phyloP scores from a whole-genome alignment of 2,888 invertebrate species.

The Cremastinae sp. region DNA sequence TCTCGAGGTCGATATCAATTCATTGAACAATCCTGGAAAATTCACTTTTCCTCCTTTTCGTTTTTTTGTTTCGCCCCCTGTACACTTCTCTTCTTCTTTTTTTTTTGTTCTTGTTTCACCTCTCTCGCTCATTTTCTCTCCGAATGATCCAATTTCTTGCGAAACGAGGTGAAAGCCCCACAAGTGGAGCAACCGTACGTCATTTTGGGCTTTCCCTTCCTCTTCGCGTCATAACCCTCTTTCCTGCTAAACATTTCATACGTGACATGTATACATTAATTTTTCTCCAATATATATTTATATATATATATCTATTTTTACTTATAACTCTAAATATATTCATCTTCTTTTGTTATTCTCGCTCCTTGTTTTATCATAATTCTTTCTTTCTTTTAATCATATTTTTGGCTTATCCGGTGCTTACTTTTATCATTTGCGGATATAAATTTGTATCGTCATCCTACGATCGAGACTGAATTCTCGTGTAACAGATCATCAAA shows the following conservation, averaged over 20 bases:
- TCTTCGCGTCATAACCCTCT: conserved; percentile 39
- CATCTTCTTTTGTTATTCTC: conserved; percentile 5
- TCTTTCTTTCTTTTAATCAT: not conserved
- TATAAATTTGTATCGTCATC: conserved; percentile 18
- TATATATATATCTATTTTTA: conserved; percentile 8
- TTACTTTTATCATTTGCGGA: not conserved
- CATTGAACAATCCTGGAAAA: conserved; percentile 23
- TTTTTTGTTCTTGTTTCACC: conserved; percentile 9
- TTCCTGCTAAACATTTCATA: conserved; percentile 61
- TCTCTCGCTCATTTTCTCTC: not conserved
- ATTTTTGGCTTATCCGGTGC: not conserved
- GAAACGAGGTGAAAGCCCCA: conserved; percentile 50
- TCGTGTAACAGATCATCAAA: conserved; percentile 7
- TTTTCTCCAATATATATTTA: not conserved
- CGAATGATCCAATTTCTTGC: conserved; percentile 59
- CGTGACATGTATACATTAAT: conserved; percentile 49
- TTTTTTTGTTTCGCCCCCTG: not conserved
- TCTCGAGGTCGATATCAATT: conserved; percentile 40
- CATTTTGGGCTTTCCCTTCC: conserved; percentile 49
- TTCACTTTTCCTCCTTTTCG: not conserved
- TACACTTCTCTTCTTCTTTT: conserved; percentile 6
- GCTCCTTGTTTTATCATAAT: not conserved
- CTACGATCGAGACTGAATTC: not conserved
- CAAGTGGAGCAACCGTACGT: conserved; percentile 59
- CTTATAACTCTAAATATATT: conserved; percentile 19